Percentiles rank a stretch among this genome's conserved stretches.
Conservation (phyloP, 2,888 invertebrate genomes). For the Aphodius granarius region DNA sequence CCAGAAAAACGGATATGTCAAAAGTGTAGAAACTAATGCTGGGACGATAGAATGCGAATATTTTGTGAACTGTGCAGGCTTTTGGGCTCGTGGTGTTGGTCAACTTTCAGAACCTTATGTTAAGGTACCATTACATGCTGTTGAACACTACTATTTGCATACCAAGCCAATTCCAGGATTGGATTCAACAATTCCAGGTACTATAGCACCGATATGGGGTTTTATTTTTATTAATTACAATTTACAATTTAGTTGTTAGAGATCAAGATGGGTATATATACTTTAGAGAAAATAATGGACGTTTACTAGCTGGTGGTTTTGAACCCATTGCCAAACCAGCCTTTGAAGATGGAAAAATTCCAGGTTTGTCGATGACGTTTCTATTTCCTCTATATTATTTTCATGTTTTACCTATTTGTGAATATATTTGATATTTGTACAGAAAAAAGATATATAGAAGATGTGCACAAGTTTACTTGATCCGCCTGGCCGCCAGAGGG, state of each 20-base stretch:
- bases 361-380: constrained; percentile 51
- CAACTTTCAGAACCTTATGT: constrained; percentile 83
- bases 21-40: constrained; percentile 74
- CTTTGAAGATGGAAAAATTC: constrained; percentile 74
- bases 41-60: constrained; percentile 83
- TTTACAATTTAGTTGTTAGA: constrained; percentile 65
- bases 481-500: too few relatives aligned
- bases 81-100: constrained; percentile 92
- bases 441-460: too few relatives aligned
- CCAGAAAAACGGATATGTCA: constrained; percentile 67
- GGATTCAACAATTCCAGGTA: constrained; percentile 81
- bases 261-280: constrained; percentile 89
- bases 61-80: constrained; percentile 95
- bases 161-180: constrained; percentile 79
- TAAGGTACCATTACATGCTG: constrained; percentile 87
- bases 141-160: constrained; percentile 91
- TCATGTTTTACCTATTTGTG: not conserved
- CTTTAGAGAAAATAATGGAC: constrained; percentile 81
- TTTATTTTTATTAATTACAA: constrained; percentile 4
- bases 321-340: constrained; percentile 90
- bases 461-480: too few relatives aligned
- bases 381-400: not conserved
- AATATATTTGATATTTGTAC: too few relatives aligned
- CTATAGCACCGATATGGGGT: constrained; percentile 6
- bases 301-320: constrained; percentile 87